phyloP scores from a whole-genome alignment of 2,888 invertebrate genomes.

The Plagodis dolabraria region DNA sequence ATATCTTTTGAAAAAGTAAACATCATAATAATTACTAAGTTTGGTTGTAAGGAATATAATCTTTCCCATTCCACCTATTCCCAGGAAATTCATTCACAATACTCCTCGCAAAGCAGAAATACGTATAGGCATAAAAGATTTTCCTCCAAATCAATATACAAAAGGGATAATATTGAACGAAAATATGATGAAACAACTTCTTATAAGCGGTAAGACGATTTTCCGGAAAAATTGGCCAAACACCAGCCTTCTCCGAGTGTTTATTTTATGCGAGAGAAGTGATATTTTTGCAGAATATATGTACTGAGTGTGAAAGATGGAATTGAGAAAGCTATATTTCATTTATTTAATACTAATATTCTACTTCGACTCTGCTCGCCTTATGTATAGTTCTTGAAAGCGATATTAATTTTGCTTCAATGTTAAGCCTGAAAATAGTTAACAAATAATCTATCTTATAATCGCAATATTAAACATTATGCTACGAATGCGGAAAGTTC shows the following conservation, averaged over 20 bases:
- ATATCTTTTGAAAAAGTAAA: too few relatives aligned
- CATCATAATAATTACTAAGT: too few relatives aligned
- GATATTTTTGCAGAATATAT: constrained; percentile 26
- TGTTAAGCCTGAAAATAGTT: too few relatives aligned
- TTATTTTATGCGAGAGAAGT: constrained; percentile 27
- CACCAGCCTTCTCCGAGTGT: constrained; percentile 30
- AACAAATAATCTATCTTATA: too few relatives aligned
- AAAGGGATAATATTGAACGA: constrained; percentile 24
- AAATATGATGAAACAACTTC: constrained; percentile 35
- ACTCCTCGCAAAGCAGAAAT: constrained; percentile 1
- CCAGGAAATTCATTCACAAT: constrained; percentile 8
- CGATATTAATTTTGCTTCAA: too few relatives aligned
- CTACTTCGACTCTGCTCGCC: background rate
- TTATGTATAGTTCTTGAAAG: background rate
- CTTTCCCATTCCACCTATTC: background rate
- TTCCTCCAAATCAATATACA: constrained; percentile 26
- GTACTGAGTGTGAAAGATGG: constrained; percentile 25
- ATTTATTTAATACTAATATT: constrained; percentile 1
- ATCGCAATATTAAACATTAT: too few relatives aligned
- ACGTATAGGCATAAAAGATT: constrained; percentile 5
- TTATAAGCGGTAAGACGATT: constrained; percentile 29
- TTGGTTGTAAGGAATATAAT: background rate
- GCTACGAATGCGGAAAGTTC: too few relatives aligned
- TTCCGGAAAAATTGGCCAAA: constrained; percentile 25
- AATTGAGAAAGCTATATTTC: constrained; percentile 1